Base-by-base conservation (phyloP, 1,140 invertebrate species). In the Lepidotrigona ventralis region DNA sequence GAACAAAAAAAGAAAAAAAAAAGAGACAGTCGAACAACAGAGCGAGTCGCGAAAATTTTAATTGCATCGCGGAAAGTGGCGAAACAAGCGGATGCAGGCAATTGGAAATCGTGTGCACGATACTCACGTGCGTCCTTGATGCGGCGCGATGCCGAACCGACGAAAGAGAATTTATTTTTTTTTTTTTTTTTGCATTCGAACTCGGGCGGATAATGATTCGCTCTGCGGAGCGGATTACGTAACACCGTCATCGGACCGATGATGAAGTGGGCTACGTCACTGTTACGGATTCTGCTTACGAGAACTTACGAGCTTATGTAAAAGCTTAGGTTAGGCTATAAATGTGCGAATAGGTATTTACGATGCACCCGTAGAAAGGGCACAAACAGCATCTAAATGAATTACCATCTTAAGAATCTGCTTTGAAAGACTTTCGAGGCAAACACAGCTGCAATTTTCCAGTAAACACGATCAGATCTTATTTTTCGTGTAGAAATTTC, bases 211-310 rank as follows among this genome's bases (percentile, higher is more conserved):
- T 76, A 88, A 88, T 64, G 76, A 63, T 63, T 71, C 33, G 26
- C 39, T 39, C 46, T 85, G 21, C 23, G 19, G 29, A 15, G 39
- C 6, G 39, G 77, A 73, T 89, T 88, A 86, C 51, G 73, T 71
- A 89, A 89, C 29, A 23, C n/a, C n/a, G 33, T 29, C 51, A 85
- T 86, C 79, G 54, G 63, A 68, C 64, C 51, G 66, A 85, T 83
- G 58, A 68, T 79, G 68, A 39, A 76, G 60, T 79, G 56, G 9
- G 63, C 64, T 12, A 26, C 75, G 46, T 73, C 91, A 92, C 83
- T 90, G 86, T 86, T 91, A 87, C 68, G 90, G 91, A 91, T 93
- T 93, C 91, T 91, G 88, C 86, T 93, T 92, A 82, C 82, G 71
- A 14, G 71, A 83, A 85, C 84, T 90, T 71, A 72, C 15, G 5